Base-by-base conservation (phyloP, 2,888 invertebrate genomes). In the Acleris sparsana region DNA sequence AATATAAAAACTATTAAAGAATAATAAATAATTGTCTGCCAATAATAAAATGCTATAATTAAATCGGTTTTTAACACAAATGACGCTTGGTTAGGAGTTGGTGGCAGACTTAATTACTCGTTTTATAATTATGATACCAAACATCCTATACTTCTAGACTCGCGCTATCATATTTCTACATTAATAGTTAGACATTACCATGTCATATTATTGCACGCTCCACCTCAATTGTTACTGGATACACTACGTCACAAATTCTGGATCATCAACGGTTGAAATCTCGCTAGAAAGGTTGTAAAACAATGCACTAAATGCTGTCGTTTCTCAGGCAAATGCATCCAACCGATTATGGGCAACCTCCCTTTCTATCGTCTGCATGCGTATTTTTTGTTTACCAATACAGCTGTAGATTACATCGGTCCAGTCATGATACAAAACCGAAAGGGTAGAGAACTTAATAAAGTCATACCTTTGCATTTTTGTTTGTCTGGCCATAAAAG, bases 331-430 rank as follows among this genome's bases (percentile, higher is more conserved):
- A 67, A 48, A 53, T 59, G 63, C 5, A 53, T 66, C 20, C 68
- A 70, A 48, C 72, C 72, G 13, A 70, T 71, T 17, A 75, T 73
- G 75, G 72, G 65, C 4, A 58, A 71, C 39, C 51, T 75, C 5
- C 72, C 75, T 4, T 43, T 56, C 13, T 53, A 71, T 53, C 68
- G 71, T 4, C 17, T 70, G 25, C 69, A 73, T 11, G 48, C 61
- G 4, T 69, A 72, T 9, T 72, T 61, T 55, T 67, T 69, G 11
- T 74, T 72, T 48, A 17, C 25, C 0, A 69, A 71, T 43, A 70
- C 70, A n/a, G 70, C 67, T 9, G 66, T 70, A 25, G 71, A 72
- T 59, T 71, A 72, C 49, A 71, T 73, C 7, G 72, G 73, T 7
- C 74, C 74, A 44, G 62, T 74, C 5, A 13, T 71, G 69, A 71